A percentile compares a stretch with the other conserved stretches of the same genome.
Evolutionary conservation across 1,140 invertebrate species (phyloP).

Genomic region (Saccostrea glomerata): DNA sequence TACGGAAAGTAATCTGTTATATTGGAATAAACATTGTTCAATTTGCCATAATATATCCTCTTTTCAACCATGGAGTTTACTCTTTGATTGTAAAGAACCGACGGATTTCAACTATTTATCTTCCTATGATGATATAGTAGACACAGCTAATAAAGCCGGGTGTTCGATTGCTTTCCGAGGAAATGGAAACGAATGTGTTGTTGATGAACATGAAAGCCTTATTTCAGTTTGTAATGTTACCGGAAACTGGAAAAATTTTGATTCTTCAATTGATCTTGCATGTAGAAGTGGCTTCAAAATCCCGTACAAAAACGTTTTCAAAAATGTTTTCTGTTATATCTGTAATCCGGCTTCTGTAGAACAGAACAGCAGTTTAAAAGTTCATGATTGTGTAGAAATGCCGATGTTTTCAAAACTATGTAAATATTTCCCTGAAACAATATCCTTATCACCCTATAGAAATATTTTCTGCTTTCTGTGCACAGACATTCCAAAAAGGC

Average conservation of each 20-base stretch:
- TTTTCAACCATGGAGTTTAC: not conserved
- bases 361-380: not conserved
- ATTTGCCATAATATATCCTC: not conserved
- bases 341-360: constrained; percentile 14
- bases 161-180: not conserved
- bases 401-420: not conserved
- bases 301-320: constrained; percentile 5
- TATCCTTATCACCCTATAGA: not conserved
- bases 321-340: constrained; percentile 47
- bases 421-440: not conserved
- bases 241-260: constrained; percentile 36
- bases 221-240: constrained; percentile 41
- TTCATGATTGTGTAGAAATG: not conserved
- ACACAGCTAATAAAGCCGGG: not conserved
- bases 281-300: not conserved
- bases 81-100: not conserved
- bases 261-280: constrained; percentile 39
- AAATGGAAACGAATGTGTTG: not conserved
- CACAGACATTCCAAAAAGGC: not conserved
- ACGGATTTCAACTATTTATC: constrained; percentile 20
- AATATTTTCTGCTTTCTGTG: not conserved
- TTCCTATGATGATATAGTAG: not conserved
- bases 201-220: not conserved
- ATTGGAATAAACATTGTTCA: not conserved
- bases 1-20: not conserved